A percentile compares a stretch with the other conserved stretches of the same genome.
Conservation (phyloP, 2,888 invertebrate genomes). For the Dione vanillae region DNA sequence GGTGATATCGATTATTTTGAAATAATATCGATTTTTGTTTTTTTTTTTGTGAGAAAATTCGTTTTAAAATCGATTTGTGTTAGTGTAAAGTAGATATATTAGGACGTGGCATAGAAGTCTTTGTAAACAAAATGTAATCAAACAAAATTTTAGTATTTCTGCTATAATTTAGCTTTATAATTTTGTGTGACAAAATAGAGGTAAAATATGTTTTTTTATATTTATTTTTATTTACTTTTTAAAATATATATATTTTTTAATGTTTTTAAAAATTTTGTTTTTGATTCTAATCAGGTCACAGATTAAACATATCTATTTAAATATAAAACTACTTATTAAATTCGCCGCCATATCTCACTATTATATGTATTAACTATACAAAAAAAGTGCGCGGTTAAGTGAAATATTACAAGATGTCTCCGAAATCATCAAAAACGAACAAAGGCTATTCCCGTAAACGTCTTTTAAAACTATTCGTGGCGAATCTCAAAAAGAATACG, state of each 20-base stretch:
- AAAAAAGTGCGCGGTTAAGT: neutral
- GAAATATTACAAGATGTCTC: constrained; percentile 52
- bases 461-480: constrained; percentile 64
- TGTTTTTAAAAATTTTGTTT: neutral
- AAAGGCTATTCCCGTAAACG: constrained; percentile 59
- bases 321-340: neutral
- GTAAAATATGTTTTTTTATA: neutral
- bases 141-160: neutral
- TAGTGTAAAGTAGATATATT: neutral
- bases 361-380: neutral
- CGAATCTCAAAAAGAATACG: constrained; percentile 71
- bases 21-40: neutral
- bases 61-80: neutral
- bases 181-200: constrained; percentile 22
- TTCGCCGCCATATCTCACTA: too few species aligned
- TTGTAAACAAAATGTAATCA: neutral
- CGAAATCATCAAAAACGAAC: constrained; percentile 50
- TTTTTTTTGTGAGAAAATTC: neutral
- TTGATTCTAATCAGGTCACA: constrained; percentile 31
- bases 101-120: neutral
- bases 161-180: neutral
- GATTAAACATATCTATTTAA: constrained; percentile 15
- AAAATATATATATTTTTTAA: neutral
- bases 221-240: neutral
- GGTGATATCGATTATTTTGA: neutral